phyloP scores from a whole-genome alignment of 2,888 invertebrate species.

The Agrotis ipsilon region DNA sequence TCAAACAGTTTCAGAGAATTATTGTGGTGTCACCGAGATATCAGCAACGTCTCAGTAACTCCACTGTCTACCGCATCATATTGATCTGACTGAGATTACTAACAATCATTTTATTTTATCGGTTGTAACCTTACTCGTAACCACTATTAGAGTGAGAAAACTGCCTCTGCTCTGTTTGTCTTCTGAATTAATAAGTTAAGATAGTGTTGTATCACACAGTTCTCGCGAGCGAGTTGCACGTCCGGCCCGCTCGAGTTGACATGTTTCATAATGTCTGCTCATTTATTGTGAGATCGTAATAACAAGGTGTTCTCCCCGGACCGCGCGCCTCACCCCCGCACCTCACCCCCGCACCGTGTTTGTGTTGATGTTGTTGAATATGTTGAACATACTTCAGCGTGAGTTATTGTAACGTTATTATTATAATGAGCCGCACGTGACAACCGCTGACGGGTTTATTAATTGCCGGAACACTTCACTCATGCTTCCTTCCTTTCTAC shows the following conservation, averaged over 20 bases:
- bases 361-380: conserved; percentile 1
- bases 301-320: neutral
- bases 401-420: conserved; percentile 7
- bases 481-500: too few relatives aligned
- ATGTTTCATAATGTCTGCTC: conserved; percentile 7
- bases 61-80: neutral
- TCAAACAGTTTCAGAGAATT: conserved; percentile 36
- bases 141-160: too few relatives aligned
- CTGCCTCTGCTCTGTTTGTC: too few relatives aligned
- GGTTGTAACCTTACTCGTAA: too few relatives aligned
- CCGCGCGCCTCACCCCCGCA: neutral
- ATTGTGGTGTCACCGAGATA: conserved; percentile 9
- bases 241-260: neutral
- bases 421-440: neutral
- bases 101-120: neutral
- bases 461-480: neutral
- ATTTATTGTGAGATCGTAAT: conserved; percentile 36
- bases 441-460: conserved; percentile 4
- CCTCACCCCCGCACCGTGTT: neutral
- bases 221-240: neutral
- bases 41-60: neutral
- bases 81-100: neutral
- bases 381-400: conserved; percentile 4
- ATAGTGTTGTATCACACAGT: neutral
- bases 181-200: neutral